These are phyloP conservation scores for Gavia stellata DNA, from an alignment of 2,113 vertebrate genomes.

Conservation along the genomic window DNA sequence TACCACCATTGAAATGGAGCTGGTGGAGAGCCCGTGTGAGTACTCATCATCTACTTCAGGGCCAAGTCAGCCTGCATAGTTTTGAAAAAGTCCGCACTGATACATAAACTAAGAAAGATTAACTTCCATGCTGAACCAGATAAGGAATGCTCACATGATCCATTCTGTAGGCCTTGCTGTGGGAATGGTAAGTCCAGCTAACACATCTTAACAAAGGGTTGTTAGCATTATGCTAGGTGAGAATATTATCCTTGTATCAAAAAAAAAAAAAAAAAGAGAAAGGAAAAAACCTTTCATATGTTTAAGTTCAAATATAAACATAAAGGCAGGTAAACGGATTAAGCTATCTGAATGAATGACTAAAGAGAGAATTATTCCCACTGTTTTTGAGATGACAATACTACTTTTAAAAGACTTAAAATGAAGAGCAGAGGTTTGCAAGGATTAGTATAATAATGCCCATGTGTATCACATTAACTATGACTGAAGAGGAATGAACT, in stretches of 20 bases:
- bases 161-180: neutral
- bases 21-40: neutral
- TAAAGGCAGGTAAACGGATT: neutral
- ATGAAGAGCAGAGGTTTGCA: neutral
- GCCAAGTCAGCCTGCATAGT: neutral
- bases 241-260: neutral
- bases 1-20: neutral
- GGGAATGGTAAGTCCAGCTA: neutral
- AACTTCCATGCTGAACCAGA: neutral
- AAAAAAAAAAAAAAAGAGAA: rapidly evolving
- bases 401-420: neutral
- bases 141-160: neutral
- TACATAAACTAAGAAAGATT: neutral
- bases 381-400: neutral
- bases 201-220: neutral
- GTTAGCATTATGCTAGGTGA: neutral
- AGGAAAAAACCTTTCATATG: neutral
- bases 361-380: neutral
- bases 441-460: neutral
- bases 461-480: neutral
- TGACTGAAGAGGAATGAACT: neutral
- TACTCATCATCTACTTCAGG: neutral
- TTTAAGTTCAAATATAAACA: neutral
- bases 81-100: neutral
- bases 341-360: neutral